Percentiles rank a stretch among this genome's conserved stretches.
These are phyloP conservation scores for Caenorhabditis sp. DNA, from an alignment of 2,888 invertebrate genomes.

Conservation along the genomic window DNA sequence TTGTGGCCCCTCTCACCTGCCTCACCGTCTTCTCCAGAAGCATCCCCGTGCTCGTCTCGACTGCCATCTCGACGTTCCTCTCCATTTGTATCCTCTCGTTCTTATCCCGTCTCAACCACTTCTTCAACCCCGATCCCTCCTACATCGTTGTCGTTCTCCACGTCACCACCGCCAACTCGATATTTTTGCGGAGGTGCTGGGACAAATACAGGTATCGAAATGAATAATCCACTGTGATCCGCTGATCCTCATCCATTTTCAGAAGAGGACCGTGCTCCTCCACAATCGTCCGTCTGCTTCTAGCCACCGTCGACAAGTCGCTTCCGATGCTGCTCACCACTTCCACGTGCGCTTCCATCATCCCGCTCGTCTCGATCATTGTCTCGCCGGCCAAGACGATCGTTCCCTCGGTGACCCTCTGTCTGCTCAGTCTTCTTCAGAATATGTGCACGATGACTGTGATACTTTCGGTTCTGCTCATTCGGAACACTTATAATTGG, in stretches of 20 bases:
- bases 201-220: slow-evolving; percentile 44
- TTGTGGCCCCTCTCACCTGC: slow-evolving; percentile 26
- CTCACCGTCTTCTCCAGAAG: slow-evolving; percentile 49
- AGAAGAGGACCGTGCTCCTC: slow-evolving; percentile 54
- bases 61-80: slow-evolving; percentile 33
- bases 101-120: slow-evolving; percentile 27
- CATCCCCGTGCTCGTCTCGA: slow-evolving; percentile 48
- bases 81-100: slow-evolving; percentile 40
- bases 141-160: slow-evolving; percentile 28
- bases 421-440: slow-evolving; percentile 32
- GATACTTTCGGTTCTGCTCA: slow-evolving; percentile 33
- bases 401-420: slow-evolving; percentile 25
- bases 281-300: slow-evolving; percentile 48
- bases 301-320: slow-evolving; percentile 48
- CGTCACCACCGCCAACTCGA: slow-evolving; percentile 46
- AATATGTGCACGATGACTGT: slow-evolving; percentile 41
- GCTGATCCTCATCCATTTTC: background rate
- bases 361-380: slow-evolving; percentile 42
- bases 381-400: slow-evolving; percentile 33
- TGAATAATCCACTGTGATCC: background rate
- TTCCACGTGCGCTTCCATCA: slow-evolving; percentile 36
- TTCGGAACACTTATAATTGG: slow-evolving; percentile 51
- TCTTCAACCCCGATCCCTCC: slow-evolving; percentile 25
- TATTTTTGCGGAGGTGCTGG: slow-evolving; percentile 47
- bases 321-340: slow-evolving; percentile 48